Percentiles rank a stretch among this genome's conserved stretches.
These are phyloP conservation scores for Anolis carolinensis DNA, from an alignment of 2,113 vertebrate species.

Conservation along the genomic window DNA sequence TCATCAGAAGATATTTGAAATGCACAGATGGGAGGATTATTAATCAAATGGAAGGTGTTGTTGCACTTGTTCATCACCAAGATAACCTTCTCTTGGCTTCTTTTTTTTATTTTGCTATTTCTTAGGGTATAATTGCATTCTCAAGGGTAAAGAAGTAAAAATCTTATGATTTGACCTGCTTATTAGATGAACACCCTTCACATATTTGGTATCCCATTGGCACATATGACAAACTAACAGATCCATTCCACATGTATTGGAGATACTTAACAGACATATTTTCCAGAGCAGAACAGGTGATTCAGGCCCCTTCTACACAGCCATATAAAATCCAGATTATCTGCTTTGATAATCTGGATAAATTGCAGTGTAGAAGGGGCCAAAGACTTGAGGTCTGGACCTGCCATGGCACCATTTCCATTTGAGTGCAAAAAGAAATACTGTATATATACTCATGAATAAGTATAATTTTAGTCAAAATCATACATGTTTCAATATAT, in stretches of 20 bases:
- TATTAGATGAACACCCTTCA: neutral
- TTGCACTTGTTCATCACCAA: neutral
- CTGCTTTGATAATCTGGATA: too few relatives aligned
- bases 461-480: too few relatives aligned
- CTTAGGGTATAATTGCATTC: neutral
- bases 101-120: neutral
- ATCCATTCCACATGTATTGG: neutral
- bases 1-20: neutral
- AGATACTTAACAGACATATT: slow-evolving; percentile 17
- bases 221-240: neutral
- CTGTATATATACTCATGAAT: too few relatives aligned
- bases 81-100: neutral
- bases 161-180: neutral
- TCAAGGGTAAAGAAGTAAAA: neutral
- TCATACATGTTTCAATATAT: too few relatives aligned
- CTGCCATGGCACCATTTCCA: too few relatives aligned
- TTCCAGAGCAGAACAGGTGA: neutral
- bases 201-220: neutral
- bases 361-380: too few relatives aligned
- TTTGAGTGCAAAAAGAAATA: too few relatives aligned
- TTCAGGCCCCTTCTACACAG: too few relatives aligned
- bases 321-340: too few relatives aligned
- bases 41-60: neutral
- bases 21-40: neutral
- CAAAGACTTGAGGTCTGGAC: too few relatives aligned